A percentile compares a stretch with the other conserved stretches of the same genome.
phyloP scores from a whole-genome alignment of 2,797 vertebrate species.

The Danio kyathit region DNA sequence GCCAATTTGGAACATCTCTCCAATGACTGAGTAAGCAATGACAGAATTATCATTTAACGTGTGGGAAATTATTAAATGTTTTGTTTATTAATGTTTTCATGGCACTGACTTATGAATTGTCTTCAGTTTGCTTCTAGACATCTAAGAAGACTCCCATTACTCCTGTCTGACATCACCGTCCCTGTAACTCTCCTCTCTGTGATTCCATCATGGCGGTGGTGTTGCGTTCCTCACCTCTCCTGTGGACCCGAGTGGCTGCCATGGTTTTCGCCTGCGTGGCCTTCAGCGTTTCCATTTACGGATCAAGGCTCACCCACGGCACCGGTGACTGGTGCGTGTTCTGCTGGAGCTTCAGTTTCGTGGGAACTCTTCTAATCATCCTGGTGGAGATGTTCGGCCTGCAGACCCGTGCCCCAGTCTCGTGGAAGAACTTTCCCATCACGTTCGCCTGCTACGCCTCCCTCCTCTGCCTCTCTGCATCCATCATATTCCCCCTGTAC shows the following conservation, averaged over 20 bases:
- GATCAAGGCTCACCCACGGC: slow-evolving; percentile 45
- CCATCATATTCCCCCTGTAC: slow-evolving; percentile 88
- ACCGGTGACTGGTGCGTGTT: slow-evolving; percentile 89
- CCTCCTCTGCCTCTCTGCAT: slow-evolving; percentile 88
- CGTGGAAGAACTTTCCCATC: slow-evolving; percentile 94
- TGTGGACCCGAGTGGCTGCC: slow-evolving; percentile 85
- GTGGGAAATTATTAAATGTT: neutral
- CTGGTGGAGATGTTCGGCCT: slow-evolving; percentile 85
- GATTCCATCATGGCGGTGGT: slow-evolving; percentile 72
- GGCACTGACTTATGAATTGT: neutral
- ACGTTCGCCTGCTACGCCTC: slow-evolving; percentile 89
- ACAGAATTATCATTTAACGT: neutral
- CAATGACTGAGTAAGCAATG: neutral
- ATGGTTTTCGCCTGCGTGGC: slow-evolving; percentile 84
- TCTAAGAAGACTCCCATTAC: slow-evolving; percentile 4
- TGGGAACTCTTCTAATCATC: slow-evolving; percentile 83
- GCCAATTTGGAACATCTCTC: too few relatives aligned
- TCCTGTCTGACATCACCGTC: slow-evolving; percentile 6
- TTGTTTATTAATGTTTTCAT: slow-evolving; percentile 3
- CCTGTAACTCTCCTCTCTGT: slow-evolving; percentile 21
- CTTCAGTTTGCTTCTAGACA: slow-evolving; percentile 14
- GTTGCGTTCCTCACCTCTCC: slow-evolving; percentile 77
- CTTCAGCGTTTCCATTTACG: slow-evolving; percentile 86
- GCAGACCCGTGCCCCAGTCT: slow-evolving; percentile 83
- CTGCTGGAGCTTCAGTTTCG: slow-evolving; percentile 91